Evolutionary conservation across 2,113 vertebrate genomes (phyloP), one percentile per base, ranked within the genome.

Genomic region (Amphiprion percula): DNA sequence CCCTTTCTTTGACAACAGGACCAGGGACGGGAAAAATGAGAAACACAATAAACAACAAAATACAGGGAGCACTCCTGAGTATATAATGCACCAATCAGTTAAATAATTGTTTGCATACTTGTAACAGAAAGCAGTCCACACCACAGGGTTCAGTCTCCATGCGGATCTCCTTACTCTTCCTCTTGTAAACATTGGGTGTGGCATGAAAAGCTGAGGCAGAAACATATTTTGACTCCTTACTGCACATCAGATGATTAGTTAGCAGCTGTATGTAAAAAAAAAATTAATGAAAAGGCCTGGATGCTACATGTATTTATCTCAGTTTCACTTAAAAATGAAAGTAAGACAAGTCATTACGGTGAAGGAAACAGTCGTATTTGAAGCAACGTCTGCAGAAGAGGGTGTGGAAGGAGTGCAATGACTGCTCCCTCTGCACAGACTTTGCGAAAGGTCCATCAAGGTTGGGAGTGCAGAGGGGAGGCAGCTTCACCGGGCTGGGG

Each of bases 331-430:
- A 15, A 50, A 74, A 39, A 17, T n/a, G 30, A 64, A 59, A 6
- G 52, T 16, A 68, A 84, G 41, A 62, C 0, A 11, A 63, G 52
- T 4, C 30, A 68, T 90, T 96, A 99, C 98, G 97, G 88, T 99
- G 98, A 79, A 99, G 96, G 86, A 99, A 99, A 81, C 98, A 99
- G 95, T 99, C 98, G 14, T 99, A 99, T 88, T 99, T 99, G 94
- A 99, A 99, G 95, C 98, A 99, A 60, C 98, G 97, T 21, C 97
- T 95, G 92, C 98, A 99, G 92, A 99, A 99, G 60, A 99, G 97
- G 0, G 98, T 98, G 93, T 99, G 97, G 94, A 99, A 99, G 88
- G 98, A 99, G 93, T 99, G 98, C 59, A 99, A 92, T 6, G 97
- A 97, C 89, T 99, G 98, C 68, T 99, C 97, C 53, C 98, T 93